phyloP scores from a whole-genome alignment of 2,113 vertebrate genomes.

The Calonectris borealis region DNA sequence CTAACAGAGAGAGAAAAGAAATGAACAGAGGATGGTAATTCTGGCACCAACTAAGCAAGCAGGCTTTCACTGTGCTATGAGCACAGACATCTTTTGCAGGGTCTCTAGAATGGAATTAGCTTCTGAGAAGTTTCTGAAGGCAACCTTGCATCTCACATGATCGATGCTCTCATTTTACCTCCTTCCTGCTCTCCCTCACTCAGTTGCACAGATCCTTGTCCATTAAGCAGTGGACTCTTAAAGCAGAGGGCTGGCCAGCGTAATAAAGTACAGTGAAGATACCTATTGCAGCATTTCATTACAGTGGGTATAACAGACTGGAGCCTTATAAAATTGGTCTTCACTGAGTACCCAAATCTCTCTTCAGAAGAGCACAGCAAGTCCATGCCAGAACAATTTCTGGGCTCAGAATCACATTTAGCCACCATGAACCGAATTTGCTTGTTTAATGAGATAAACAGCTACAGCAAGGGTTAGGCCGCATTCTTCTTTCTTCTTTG shows the following conservation, averaged over 20 bases:
- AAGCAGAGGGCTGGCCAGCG: neutral
- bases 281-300: neutral
- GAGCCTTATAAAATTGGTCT: neutral
- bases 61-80: neutral
- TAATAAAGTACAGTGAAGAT: neutral
- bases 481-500: neutral
- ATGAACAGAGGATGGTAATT: neutral
- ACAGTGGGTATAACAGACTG: neutral
- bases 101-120: neutral
- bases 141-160: neutral
- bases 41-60: neutral
- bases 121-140: neutral
- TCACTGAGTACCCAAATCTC: neutral
- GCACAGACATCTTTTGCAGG: neutral
- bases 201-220: neutral
- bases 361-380: neutral
- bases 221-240: neutral
- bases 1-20: neutral
- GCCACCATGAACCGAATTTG: neutral
- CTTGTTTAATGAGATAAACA: neutral
- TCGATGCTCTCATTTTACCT: neutral
- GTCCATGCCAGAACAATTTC: neutral
- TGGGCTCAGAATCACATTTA: neutral
- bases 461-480: neutral
- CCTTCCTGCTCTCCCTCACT: neutral